Conservation (phyloP, 2,797 vertebrate genomes). For the Sarcophilus harrisii region DNA sequence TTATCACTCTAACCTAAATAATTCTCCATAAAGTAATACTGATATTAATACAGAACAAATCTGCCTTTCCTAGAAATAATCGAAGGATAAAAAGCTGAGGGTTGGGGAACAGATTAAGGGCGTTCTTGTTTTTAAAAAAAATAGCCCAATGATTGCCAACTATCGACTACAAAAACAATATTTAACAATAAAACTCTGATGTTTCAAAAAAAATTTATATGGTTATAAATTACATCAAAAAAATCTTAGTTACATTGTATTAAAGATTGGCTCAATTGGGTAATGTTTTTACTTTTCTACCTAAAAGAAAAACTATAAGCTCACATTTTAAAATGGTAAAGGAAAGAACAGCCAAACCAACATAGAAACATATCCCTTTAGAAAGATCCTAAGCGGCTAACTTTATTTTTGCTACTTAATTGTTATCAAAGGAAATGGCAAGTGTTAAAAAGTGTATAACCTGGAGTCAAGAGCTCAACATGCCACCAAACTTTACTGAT, state of each 20-base stretch:
- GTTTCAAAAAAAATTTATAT: neutral
- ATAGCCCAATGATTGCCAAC: neutral
- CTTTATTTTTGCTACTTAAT: neutral
- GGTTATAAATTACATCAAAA: constrained; percentile 26
- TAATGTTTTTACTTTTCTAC: neutral
- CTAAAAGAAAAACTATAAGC: neutral
- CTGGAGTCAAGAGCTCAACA: neutral
- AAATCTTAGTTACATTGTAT: neutral
- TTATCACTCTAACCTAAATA: constrained; percentile 8
- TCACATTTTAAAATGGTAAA: neutral
- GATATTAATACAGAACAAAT: neutral
- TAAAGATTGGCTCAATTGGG: neutral
- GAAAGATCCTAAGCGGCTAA: neutral
- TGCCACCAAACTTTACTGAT: neutral
- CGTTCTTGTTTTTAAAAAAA: neutral
- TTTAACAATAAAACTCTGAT: neutral
- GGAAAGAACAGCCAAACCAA: neutral
- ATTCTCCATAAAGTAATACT: neutral
- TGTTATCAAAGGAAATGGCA: neutral
- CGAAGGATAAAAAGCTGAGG: neutral
- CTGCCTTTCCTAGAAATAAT: neutral
- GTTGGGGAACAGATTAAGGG: no score
- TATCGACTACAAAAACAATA: neutral
- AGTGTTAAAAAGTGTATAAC: neutral
- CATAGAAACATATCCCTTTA: constrained; percentile 8